A percentile compares a stretch with the other conserved stretches of the same genome.
Evolutionary conservation across 2,113 vertebrate genomes (phyloP).

Genomic region (Pomatorhinus ruficollis): DNA sequence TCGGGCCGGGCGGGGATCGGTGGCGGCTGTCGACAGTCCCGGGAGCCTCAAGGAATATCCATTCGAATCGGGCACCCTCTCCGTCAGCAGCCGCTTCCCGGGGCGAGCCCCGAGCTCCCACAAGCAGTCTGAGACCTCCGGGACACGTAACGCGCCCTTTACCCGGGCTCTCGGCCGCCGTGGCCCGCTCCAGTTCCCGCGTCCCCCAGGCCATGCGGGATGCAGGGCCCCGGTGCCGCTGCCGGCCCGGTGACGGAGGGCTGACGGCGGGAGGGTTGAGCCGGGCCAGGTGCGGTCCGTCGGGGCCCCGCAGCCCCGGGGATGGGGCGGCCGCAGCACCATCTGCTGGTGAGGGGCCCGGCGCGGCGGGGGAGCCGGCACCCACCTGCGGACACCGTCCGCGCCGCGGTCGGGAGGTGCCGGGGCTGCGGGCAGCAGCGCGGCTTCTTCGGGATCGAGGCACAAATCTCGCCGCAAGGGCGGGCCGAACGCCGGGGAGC

Average conservation of each 20-base stretch:
- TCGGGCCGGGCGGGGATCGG: no score
- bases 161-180: background rate
- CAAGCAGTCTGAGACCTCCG: background rate
- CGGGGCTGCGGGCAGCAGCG: background rate
- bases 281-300: background rate
- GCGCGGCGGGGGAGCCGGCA: background rate
- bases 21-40: background rate
- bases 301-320: background rate
- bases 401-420: background rate
- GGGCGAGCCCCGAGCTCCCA: background rate
- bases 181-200: no score
- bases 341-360: slow-evolving; percentile 40
- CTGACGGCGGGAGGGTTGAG: background rate
- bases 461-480: background rate
- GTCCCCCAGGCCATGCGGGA: no score
- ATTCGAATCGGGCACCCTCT: background rate
- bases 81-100: background rate
- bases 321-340: background rate
- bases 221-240: background rate
- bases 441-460: no score
- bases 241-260: no score
- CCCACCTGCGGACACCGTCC: background rate
- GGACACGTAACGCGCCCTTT: background rate
- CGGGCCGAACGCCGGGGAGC: no score
- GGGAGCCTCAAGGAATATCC: background rate